Conservation (phyloP, 2,113 vertebrate species). For the Ictalurus punctatus region DNA sequence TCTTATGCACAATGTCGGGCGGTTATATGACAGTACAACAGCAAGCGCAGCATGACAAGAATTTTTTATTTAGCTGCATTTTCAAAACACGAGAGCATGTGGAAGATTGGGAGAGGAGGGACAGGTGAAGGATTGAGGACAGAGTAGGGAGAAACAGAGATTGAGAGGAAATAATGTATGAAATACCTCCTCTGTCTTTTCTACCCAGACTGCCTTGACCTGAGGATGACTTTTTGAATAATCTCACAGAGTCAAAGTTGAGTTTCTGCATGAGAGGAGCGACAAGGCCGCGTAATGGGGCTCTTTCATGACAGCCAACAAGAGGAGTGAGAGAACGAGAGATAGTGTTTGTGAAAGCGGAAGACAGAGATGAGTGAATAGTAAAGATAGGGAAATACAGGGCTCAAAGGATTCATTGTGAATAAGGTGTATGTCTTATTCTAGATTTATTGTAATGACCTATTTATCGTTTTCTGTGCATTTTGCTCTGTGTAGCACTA, state of each 20-base stretch:
- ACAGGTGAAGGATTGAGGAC: constrained; percentile 32
- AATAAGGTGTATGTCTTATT: not conserved
- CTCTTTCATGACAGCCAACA: constrained; percentile 23
- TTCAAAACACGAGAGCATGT: constrained; percentile 7
- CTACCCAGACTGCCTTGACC: constrained; percentile 33
- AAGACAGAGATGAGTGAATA: not conserved
- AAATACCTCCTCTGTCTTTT: constrained; percentile 10
- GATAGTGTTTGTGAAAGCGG: not conserved
- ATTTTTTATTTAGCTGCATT: constrained; percentile 19
- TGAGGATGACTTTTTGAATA: constrained; percentile 43
- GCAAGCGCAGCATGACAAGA: constrained; percentile 9
- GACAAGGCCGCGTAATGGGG: constrained; percentile 27
- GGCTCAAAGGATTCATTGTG: not conserved
- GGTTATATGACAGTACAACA: not conserved
- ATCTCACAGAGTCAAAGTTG: constrained; percentile 37
- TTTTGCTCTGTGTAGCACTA: not conserved
- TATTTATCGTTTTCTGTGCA: not conserved
- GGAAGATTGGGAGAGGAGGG: not conserved
- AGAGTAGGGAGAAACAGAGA: not conserved
- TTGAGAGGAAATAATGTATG: not conserved
- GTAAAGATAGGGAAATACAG: not conserved
- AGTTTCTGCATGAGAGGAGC: constrained; percentile 31
- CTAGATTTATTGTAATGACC: not conserved
- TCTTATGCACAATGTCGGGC: constrained; percentile 17
- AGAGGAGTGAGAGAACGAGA: not conserved